Base-by-base conservation (phyloP, 1,140 invertebrate genomes). In the Tribolium madens region DNA sequence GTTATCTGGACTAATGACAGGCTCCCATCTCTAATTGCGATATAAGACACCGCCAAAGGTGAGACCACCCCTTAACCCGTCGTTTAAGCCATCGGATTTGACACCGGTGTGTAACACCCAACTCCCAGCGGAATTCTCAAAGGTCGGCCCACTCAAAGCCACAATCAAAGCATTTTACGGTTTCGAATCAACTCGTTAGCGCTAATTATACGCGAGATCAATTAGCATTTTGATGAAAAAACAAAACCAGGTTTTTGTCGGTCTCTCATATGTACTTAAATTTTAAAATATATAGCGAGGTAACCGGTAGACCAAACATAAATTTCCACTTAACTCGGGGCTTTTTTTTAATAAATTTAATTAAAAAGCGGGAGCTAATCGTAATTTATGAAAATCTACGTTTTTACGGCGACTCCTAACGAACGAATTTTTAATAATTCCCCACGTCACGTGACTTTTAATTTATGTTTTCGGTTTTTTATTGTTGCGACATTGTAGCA, bases 1-100 rank as follows among this genome's bases (percentile, higher is more conserved):
- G 80, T 84, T 84, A 84, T 82, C 76, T 70, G 68, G 76, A 64
- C 76, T 83, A 83, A 84, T 84, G 80, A 84, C 80, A 80, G 83
- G 77, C 81, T 83, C 81, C 82, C 79, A 83, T 78, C 79, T 83
- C 80, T 84, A 82, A 84, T 84, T 81, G 80, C 78, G 76, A 76
- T 77, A 79, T 79, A 78, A 80, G 64, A 72, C 60, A 75, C 80
- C 79, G 81, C 74, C 81, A 77, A 77, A 76, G 75, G 68, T 69
- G 73, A 76, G 82, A 83, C 81, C 83, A 83, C 81, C 83, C 26
- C 83, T 79, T 79, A 79, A 74, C 76, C 76, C 21, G 57, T 64
- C 57, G 26, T 64, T 64, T 64, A 33, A 64, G 26, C 9, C 48
- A 17, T 42, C 36, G n/a, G n/a, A n/a, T 42, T 42, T 42, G 36